phyloP scores from a whole-genome alignment of 2,888 invertebrate species.

The Neoascia interrupta region DNA sequence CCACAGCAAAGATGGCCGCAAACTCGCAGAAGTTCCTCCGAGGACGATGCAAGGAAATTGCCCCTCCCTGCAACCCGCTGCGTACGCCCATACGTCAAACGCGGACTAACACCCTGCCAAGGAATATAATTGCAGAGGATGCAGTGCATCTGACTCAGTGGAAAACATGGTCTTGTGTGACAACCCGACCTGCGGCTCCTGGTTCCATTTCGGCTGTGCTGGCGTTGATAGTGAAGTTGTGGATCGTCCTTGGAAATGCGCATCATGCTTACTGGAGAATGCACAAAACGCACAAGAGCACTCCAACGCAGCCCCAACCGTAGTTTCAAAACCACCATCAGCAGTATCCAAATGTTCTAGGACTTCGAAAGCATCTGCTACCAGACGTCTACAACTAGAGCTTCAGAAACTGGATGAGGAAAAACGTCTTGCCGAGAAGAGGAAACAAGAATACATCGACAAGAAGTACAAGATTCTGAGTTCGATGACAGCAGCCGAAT shows the following conservation, averaged over 20 bases:
- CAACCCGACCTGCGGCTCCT: neutral
- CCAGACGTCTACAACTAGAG: neutral
- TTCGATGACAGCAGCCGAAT: neutral
- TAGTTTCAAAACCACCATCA: neutral
- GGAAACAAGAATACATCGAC: constrained; percentile 8
- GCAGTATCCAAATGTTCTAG: neutral
- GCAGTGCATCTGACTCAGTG: neutral
- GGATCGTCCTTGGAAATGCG: no score
- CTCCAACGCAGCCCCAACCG: neutral
- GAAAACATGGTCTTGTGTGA: no score
- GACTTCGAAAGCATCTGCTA: neutral
- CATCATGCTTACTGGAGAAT: no score
- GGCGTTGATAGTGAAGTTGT: neutral
- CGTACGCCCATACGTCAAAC: no score
- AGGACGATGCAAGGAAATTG: no score
- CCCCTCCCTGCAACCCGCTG: no score
- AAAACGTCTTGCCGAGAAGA: neutral
- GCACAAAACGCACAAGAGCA: no score
- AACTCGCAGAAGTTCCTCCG: no score
- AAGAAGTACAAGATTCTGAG: constrained; percentile 23
- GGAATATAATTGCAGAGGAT: neutral
- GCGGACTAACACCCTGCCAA: no score
- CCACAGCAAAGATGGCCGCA: no score
- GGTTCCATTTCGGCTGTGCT: neutral
- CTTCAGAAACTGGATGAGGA: neutral